Conservation (phyloP, 2,797 vertebrate genomes). For the Lophotriccus pileatus region DNA sequence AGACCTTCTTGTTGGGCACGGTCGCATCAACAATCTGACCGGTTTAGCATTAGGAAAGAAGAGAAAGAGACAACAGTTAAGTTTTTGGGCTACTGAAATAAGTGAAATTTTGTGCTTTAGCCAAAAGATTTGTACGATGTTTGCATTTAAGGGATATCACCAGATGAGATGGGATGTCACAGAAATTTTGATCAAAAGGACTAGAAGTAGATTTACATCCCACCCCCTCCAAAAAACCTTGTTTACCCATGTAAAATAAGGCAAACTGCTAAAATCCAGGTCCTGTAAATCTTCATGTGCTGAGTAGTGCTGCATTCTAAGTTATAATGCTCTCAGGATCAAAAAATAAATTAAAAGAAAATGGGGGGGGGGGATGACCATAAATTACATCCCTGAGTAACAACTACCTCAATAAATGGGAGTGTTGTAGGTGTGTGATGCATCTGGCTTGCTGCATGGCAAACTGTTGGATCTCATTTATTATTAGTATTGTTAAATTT, state of each 20-base stretch:
- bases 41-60: not conserved
- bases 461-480: not conserved
- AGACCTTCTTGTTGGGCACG: slow-evolving; percentile 82
- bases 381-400: not conserved
- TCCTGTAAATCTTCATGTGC: not conserved
- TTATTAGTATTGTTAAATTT: not conserved
- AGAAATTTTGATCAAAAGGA: not conserved
- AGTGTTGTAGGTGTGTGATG: not conserved
- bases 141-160: not conserved
- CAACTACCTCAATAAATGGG: not conserved
- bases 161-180: not conserved
- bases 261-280: not conserved
- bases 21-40: slow-evolving; percentile 68
- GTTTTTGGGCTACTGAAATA: not conserved
- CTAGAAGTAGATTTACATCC: not conserved
- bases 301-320: not conserved
- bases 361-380: no score
- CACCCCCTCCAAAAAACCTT: not conserved
- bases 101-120: not conserved
- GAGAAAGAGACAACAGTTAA: not conserved
- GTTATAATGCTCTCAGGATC: not conserved
- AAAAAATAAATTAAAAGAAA: not conserved
- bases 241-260: not conserved
- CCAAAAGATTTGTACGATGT: rapidly evolving
- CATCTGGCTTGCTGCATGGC: not conserved